Base-by-base conservation (phyloP, 92 coral and sea anemone genomes). In the Palythoa grandiflora region DNA sequence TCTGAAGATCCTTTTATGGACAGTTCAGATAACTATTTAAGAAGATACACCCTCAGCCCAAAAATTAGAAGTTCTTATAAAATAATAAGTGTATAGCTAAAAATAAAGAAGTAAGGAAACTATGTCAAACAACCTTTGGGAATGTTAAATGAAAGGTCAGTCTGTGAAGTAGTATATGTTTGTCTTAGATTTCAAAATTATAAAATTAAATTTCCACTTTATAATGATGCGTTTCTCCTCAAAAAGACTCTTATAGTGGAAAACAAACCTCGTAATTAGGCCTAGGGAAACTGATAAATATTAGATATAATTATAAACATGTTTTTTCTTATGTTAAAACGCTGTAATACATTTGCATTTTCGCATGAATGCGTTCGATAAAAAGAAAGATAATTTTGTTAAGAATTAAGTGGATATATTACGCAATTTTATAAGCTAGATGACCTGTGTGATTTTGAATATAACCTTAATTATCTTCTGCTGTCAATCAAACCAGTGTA, bases 401-500 rank as follows among this genome's bases (percentile, higher is more conserved):
- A 8, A 17, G 70, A 63, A 63, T 19, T 63, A 17, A 35, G 6
- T 17, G 20, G 28, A 63, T 17, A 20, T 7, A 63, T 63, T 17
- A 63, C 21, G 20, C 70, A 21, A 17, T 63, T 20, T 6, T 53
- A 15, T 77, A 20, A 15, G 36, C 44, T 15, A 35, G 28, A 36
- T 20, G 39, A 53, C 20, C 65, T 77, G 16, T 53, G 16, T 19
- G 9, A 52, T 57, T 77, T 3, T 5, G 6, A 77, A 77, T 19
- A 19, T 63, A 5, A 19, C 38, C 47, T 37, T 60, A 38, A 59
- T 79, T 79, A 61, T 19, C 10, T 70, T 80, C 44, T 10, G 15
- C 38, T 80, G 85, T 80, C 85, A 63, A 59, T 80, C 75, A 44
- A 80, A 65, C 10, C 17, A 21, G 9, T n/a, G 35, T 61, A 38